Evolutionary conservation across 2,797 vertebrate species (phyloP).

Genomic region (Macropus fuliginosus): DNA sequence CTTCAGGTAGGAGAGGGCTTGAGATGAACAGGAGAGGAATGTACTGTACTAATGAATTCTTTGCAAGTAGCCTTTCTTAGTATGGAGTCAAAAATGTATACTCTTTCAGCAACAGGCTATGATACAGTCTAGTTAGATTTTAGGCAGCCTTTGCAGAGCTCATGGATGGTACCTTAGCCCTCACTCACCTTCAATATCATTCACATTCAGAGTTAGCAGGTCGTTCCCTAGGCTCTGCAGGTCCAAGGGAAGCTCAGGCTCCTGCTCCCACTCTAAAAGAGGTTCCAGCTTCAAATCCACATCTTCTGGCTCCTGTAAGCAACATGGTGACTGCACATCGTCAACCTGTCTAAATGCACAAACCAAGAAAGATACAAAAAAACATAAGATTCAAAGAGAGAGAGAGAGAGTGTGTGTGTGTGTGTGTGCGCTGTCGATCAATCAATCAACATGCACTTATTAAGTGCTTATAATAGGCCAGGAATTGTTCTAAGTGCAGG

Average conservation of each 20-base stretch:
- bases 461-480: background rate
- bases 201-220: slow-evolving; percentile 63
- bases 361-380: slow-evolving; percentile 20
- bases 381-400: background rate
- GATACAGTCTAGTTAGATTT: background rate
- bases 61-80: slow-evolving; percentile 9
- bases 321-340: slow-evolving; percentile 54
- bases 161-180: background rate
- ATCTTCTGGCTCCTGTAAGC: slow-evolving; percentile 26
- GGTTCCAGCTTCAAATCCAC: background rate
- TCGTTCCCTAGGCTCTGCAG: slow-evolving; percentile 56
- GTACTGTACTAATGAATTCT: slow-evolving; percentile 25
- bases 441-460: background rate
- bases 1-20: background rate
- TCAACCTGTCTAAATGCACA: slow-evolving; percentile 57
- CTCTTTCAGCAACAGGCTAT: background rate
- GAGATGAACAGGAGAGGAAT: background rate
- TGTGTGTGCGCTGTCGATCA: background rate
- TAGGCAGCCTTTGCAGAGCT: background rate
- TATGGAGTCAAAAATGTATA: background rate
- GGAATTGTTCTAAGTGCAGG: background rate
- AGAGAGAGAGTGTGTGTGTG: no score
- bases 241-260: slow-evolving; percentile 71
- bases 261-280: background rate
- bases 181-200: slow-evolving; percentile 74